These are phyloP conservation scores for Oxystoma pomonae DNA, from an alignment of 2,888 invertebrate genomes.

Conservation along the genomic window DNA sequence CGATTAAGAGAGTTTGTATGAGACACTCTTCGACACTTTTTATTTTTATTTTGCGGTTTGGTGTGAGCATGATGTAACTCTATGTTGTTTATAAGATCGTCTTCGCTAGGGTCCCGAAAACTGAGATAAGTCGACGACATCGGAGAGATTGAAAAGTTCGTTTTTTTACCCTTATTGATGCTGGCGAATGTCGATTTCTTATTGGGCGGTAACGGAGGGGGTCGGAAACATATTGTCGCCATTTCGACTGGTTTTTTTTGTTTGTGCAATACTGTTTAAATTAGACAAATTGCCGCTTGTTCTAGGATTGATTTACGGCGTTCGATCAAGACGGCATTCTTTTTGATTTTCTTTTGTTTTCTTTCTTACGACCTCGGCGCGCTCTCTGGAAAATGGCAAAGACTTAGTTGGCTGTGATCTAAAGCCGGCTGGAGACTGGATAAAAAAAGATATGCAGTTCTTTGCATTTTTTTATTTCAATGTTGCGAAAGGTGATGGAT, in stretches of 20 bases:
- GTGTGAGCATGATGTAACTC: slow-evolving; percentile 37
- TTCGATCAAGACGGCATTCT: slow-evolving; percentile 17
- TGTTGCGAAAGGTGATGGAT: no score
- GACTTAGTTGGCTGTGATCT: neutral
- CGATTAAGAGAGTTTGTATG: slow-evolving; percentile 51
- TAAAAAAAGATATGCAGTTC: neutral
- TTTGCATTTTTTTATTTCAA: no score
- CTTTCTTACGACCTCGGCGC: slow-evolving; percentile 2
- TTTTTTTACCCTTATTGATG: slow-evolving; percentile 13
- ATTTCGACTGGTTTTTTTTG: slow-evolving; percentile 37
- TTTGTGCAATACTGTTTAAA: slow-evolving; percentile 5
- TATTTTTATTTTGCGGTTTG: slow-evolving; percentile 28
- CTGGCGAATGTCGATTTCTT: slow-evolving; percentile 41
- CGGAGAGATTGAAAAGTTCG: slow-evolving; percentile 30
- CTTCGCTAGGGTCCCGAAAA: slow-evolving; percentile 55
- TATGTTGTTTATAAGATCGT: slow-evolving; percentile 39
- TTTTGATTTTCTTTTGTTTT: slow-evolving; percentile 17
- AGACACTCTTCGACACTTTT: slow-evolving; percentile 36
- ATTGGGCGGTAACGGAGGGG: slow-evolving; percentile 56
- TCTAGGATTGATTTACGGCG: slow-evolving; percentile 16
- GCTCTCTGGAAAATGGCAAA: neutral
- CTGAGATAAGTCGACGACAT: slow-evolving; percentile 55
- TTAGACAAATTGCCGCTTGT: slow-evolving; percentile 10
- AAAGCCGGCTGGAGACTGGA: neutral
- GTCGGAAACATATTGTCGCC: slow-evolving; percentile 56